These are phyloP conservation scores for Nycticebus coucang DNA, from an alignment of 2,113 vertebrate species.

Conservation along the genomic window DNA sequence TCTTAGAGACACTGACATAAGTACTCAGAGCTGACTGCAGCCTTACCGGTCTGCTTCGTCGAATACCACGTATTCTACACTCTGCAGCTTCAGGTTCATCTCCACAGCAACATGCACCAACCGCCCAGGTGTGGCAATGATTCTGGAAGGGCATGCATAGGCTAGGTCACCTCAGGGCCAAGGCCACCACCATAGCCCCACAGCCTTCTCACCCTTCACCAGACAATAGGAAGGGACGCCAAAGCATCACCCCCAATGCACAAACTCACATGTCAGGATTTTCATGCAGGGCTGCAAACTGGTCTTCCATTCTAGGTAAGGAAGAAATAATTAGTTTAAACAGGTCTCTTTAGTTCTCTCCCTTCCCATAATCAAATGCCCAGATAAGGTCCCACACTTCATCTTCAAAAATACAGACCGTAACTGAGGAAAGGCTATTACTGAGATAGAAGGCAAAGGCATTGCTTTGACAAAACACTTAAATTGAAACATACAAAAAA, in stretches of 20 bases:
- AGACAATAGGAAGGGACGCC: neutral
- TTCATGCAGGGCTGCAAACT: constrained; percentile 97
- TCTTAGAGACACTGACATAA: fast-evolving
- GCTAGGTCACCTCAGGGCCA: neutral
- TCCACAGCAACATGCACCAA: constrained; percentile 94
- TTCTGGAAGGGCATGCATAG: constrained; percentile 82
- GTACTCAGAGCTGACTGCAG: fast-evolving
- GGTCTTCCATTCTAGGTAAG: constrained; percentile 94
- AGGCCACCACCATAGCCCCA: neutral
- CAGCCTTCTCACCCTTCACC: fast-evolving
- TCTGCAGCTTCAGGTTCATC: constrained; percentile 96
- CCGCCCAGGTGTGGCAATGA: constrained; percentile 97
- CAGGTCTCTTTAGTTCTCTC: neutral
- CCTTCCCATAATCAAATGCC: neutral
- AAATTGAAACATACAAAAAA: neutral
- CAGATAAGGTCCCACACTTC: neutral
- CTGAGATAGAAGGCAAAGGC: neutral
- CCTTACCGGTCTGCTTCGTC: constrained; percentile 97
- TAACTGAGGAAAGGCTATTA: neutral
- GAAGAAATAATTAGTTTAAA: neutral
- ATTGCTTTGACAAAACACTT: neutral
- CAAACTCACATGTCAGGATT: constrained; percentile 96
- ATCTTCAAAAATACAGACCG: neutral
- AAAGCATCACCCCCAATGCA: neutral
- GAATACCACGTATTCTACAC: constrained; percentile 95